Evolutionary conservation across 1,140 invertebrate genomes (phyloP).

Genomic region (Maniola jurtina): DNA sequence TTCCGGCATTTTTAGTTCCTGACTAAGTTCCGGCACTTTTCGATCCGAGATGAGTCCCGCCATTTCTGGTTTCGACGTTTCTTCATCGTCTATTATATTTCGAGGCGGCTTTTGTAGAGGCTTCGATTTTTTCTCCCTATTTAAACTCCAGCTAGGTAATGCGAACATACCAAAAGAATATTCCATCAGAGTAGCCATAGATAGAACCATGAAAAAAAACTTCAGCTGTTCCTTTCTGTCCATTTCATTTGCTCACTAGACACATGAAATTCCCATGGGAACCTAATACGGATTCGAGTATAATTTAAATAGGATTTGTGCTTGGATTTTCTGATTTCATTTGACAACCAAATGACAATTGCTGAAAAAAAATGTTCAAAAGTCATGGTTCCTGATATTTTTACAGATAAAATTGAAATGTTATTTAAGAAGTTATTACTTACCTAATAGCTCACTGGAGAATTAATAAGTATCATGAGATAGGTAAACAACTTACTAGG

Average conservation of each 20-base stretch:
- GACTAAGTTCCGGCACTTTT: background rate
- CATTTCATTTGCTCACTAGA: conserved; percentile 33
- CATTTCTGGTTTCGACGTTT: background rate
- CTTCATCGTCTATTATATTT: background rate
- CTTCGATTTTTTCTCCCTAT: conserved; percentile 16
- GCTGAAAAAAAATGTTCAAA: no score
- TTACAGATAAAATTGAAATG: no score
- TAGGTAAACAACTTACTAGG: no score
- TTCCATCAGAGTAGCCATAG: conserved; percentile 48
- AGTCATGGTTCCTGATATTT: no score
- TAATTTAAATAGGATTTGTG: no score
- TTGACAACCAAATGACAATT: no score
- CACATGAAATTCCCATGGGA: no score
- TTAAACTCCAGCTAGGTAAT: conserved; percentile 15
- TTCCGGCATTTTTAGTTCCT: background rate
- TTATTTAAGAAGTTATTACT: no score
- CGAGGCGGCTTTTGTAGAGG: conserved; percentile 20
- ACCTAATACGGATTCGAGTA: no score
- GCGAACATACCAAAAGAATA: conserved; percentile 53
- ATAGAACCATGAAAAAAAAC: conserved; percentile 42
- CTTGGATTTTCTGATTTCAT: no score
- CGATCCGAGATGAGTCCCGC: background rate
- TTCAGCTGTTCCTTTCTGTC: conserved; percentile 46
- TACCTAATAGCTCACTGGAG: no score
- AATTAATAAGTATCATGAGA: no score